Percentiles rank a stretch among this genome's conserved stretches.
These are phyloP conservation scores for Thumatha senex DNA, from an alignment of 2,888 invertebrate species.

Conservation along the genomic window DNA sequence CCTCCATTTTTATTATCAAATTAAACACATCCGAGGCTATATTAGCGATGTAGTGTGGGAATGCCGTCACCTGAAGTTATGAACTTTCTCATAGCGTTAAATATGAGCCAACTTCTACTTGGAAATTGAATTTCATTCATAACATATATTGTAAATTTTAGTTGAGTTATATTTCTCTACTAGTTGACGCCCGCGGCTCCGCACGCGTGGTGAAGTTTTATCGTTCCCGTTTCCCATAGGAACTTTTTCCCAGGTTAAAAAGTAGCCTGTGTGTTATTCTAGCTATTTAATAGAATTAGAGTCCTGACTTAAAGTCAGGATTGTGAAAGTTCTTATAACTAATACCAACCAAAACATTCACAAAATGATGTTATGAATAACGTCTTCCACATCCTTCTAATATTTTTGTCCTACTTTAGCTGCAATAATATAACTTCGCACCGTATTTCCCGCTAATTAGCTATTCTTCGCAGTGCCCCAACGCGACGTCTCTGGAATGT, in stretches of 20 bases:
- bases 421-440: slow-evolving; percentile 12
- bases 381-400: too few species aligned
- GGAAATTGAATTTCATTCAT: slow-evolving; percentile 57
- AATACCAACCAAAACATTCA: too few species aligned
- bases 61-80: slow-evolving; percentile 73
- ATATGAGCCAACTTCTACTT: slow-evolving; percentile 57
- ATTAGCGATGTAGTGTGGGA: slow-evolving; percentile 64
- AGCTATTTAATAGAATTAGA: too few species aligned
- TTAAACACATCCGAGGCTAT: slow-evolving; percentile 28
- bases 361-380: too few species aligned
- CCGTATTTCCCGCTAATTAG: slow-evolving; percentile 24
- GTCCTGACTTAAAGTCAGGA: too few species aligned
- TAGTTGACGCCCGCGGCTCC: too few species aligned
- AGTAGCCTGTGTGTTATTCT: too few species aligned
- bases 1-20: slow-evolving; percentile 32
- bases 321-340: too few species aligned
- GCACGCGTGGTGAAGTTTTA: too few species aligned
- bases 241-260: too few species aligned
- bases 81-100: slow-evolving; percentile 56
- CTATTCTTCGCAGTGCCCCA: slow-evolving; percentile 23
- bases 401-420: neutral
- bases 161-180: neutral
- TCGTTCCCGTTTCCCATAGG: too few species aligned
- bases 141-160: slow-evolving; percentile 15
- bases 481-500: slow-evolving; percentile 19